phyloP scores from a whole-genome alignment of 2,797 vertebrate species.

The Chloroceryle amazona region DNA sequence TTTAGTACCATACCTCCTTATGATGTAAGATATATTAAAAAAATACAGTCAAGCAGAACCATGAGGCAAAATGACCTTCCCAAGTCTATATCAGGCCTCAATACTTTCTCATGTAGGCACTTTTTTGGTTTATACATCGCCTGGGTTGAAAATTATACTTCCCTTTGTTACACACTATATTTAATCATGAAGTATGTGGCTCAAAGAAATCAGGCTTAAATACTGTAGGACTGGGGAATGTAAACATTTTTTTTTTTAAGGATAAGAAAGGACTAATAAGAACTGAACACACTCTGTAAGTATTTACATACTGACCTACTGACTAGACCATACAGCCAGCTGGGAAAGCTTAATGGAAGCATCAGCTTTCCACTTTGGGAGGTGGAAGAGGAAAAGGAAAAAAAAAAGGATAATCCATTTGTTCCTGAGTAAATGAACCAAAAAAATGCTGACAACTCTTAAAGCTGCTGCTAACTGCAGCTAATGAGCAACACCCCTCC shows the following conservation, averaged over 20 bases:
- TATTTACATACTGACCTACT: conserved; percentile 33
- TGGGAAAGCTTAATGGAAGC: conserved; percentile 48
- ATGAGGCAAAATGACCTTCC: neutral
- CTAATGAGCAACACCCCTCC: neutral
- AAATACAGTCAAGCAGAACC: neutral
- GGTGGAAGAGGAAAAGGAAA: neutral
- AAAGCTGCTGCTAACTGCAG: neutral
- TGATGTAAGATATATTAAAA: neutral
- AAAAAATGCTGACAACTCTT: neutral
- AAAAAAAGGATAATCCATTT: neutral
- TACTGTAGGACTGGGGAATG: neutral
- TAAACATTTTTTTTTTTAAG: conserved; percentile 1
- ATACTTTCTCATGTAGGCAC: neutral
- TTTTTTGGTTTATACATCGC: neutral
- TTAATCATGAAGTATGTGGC: conserved; percentile 9
- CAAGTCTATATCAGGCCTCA: neutral
- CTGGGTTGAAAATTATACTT: neutral
- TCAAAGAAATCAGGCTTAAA: conserved; percentile 23
- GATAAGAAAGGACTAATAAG: neutral
- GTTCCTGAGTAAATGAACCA: neutral
- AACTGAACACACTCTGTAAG: neutral
- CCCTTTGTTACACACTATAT: neutral
- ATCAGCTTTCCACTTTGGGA: conserved; percentile 19
- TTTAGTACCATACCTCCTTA: neutral
- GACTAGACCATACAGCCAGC: neutral